Conservation (phyloP, 2,888 invertebrate species). For the Leucophenga montana region DNA sequence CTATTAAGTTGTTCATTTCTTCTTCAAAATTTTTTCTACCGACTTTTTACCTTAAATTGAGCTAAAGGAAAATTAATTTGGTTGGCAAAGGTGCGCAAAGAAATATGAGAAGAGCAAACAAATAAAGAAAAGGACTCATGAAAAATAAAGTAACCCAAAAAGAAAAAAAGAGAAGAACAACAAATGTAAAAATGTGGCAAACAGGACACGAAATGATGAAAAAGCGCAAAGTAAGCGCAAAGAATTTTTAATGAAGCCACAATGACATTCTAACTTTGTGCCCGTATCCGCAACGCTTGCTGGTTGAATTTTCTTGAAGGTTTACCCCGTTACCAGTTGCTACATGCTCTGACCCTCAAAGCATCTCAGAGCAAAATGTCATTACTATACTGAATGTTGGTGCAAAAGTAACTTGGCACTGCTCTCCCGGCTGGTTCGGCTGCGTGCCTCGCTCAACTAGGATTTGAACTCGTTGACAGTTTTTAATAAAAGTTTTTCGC, state of each 20-base stretch:
- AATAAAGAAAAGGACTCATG: constrained; percentile 16
- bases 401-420: no score
- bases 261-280: constrained; percentile 49
- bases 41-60: constrained; percentile 16
- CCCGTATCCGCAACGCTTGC: constrained; percentile 20
- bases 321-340: neutral
- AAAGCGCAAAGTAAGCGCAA: constrained; percentile 30
- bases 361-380: constrained; percentile 34
- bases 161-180: neutral
- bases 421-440: neutral
- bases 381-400: constrained; percentile 2
- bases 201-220: neutral
- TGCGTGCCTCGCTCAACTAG: constrained; percentile 4
- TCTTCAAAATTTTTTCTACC: neutral
- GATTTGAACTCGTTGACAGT: constrained; percentile 42
- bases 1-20: constrained; percentile 31
- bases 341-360: neutral
- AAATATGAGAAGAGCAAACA: constrained; percentile 5
- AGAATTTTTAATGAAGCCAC: constrained; percentile 52
- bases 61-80: constrained; percentile 26
- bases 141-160: constrained; percentile 6
- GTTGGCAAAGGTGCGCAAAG: constrained; percentile 15
- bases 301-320: constrained; percentile 8
- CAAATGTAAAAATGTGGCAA: constrained; percentile 17
- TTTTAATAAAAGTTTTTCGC: constrained; percentile 48